Percentiles rank a stretch among this genome's conserved stretches.
These are phyloP conservation scores for Homarus gammarus DNA, from an alignment of 2,888 invertebrate species.

Conservation along the genomic window DNA sequence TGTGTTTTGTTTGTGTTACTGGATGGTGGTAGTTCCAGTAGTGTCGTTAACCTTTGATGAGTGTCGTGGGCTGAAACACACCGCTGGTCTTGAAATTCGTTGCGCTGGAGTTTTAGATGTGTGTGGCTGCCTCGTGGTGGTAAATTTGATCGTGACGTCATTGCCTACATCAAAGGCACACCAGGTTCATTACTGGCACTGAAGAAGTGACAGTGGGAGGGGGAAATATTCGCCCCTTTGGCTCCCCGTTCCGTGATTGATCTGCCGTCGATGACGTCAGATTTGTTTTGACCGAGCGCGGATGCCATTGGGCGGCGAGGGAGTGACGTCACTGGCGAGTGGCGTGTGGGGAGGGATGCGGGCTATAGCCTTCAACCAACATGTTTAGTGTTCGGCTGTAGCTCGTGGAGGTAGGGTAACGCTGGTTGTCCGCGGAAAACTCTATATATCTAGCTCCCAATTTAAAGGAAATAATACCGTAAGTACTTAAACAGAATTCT, in stretches of 20 bases:
- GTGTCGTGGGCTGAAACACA: too few species aligned
- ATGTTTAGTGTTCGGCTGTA: conserved; percentile 2
- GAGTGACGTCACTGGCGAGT: background rate
- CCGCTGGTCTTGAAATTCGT: too few species aligned
- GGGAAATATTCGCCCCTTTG: background rate
- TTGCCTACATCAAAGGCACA: background rate
- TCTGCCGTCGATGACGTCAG: conserved; percentile 9
- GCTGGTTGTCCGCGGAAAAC: background rate
- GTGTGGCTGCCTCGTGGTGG: background rate
- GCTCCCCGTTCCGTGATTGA: background rate
- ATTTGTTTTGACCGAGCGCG: conserved; percentile 2
- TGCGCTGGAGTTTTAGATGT: background rate
- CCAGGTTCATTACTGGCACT: conserved; percentile 8
- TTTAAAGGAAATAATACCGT: background rate
- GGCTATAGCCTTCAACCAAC: background rate
- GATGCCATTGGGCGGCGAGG: background rate
- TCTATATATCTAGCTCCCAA: background rate
- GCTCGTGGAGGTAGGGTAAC: background rate
- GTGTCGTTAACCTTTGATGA: too few species aligned
- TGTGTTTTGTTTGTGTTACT: background rate
- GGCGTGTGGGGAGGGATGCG: conserved; percentile 2
- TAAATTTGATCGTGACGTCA: conserved; percentile 13
- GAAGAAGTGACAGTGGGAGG: background rate
- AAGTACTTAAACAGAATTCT: too few species aligned
- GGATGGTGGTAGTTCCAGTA: background rate